Evolutionary conservation across 2,888 invertebrate genomes (phyloP), one percentile per base, ranked within the genome.

Genomic region (Caenorhabditis doughertyi): DNA sequence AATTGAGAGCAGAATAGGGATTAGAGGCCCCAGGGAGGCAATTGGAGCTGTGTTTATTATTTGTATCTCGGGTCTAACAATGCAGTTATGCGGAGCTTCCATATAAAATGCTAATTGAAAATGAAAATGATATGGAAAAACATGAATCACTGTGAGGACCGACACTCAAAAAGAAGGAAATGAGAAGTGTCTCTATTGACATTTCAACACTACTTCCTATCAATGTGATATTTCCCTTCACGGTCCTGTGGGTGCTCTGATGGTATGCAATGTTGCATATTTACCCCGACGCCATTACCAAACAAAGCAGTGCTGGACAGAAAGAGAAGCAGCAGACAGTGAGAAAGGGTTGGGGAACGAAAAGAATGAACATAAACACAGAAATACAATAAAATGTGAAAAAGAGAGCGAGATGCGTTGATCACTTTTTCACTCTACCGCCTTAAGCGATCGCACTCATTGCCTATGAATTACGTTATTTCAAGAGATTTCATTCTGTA

Each of bases 181-280:
- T n/a, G 64, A 44, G 18, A 55, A 53, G n/a, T 27, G 18, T 39
- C 7, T 32, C n/a, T 29, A 60, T 68, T 67, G 67, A 76, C 58
- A 68, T 56, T 44, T 53, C 29, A 58, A 47, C 73, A 64, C 72
- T 39, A 73, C 55, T 29, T 65, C 73, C 64, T 68, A 67, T 67
- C 76, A 76, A 56, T 74, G 58, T 58, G 74, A 56, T 65, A 56
- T 67, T 56, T 65, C 18, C 55, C 29, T 64, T 64, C 64, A 73
- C 73, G 64, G 73, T 55, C 35, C 64, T 73, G 55, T 73, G 53
- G 65, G 29, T 56, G 74, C 65, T 76, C 74, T 67, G 55, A 51
- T 73, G 64, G 64, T 60, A 68, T 68, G 68, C 67, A 76, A 60
- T 76, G 76, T 76, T 76, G 76, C 76, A 67, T 76, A 76, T 76